Percentiles rank a stretch among this genome's conserved stretches.
phyloP scores from a whole-genome alignment of 2,113 vertebrate genomes.

The Pampusana beccarii region DNA sequence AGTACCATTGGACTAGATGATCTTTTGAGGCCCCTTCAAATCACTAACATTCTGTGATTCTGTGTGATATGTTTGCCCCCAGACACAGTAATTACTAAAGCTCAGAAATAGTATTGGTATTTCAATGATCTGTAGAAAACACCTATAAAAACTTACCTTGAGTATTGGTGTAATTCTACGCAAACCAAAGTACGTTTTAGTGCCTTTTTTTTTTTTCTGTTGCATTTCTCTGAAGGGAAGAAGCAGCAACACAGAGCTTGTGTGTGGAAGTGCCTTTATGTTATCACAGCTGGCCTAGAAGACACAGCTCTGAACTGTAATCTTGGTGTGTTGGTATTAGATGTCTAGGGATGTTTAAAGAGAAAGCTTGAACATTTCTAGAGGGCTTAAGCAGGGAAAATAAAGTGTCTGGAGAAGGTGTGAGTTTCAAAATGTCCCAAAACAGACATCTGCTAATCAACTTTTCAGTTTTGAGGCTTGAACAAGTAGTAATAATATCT shows the following conservation, averaged over 20 bases:
- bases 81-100: background rate
- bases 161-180: background rate
- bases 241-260: background rate
- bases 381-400: background rate
- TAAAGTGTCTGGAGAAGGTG: background rate
- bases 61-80: background rate
- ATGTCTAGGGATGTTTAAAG: background rate
- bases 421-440: background rate
- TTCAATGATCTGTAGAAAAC: background rate
- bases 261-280: background rate
- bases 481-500: background rate
- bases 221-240: background rate
- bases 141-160: background rate
- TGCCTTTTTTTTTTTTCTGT: background rate
- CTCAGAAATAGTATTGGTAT: background rate
- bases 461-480: background rate
- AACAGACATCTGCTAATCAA: background rate
- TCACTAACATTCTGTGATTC: no score
- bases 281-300: background rate
- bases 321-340: background rate
- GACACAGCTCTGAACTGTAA: background rate
- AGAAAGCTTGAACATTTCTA: background rate
- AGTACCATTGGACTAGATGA: background rate
- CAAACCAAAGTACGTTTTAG: background rate
- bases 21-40: no score